These are phyloP conservation scores for Bombus difficillimus DNA, from an alignment of 1,140 invertebrate species.

Conservation along the genomic window DNA sequence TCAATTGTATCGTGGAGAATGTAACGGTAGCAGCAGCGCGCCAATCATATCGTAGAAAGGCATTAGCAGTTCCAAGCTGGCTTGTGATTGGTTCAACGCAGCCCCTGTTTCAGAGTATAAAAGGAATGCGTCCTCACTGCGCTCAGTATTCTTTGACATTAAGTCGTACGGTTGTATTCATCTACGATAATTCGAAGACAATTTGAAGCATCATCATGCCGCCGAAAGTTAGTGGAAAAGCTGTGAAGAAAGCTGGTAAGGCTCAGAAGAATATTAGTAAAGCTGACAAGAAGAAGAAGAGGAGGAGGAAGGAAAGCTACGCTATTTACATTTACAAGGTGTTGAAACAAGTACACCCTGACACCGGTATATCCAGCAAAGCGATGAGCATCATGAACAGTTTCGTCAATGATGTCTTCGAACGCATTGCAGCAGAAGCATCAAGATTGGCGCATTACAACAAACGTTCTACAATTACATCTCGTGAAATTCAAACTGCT, in stretches of 20 bases:
- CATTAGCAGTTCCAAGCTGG: not conserved
- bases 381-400: constrained; percentile 86
- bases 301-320: constrained; percentile 86
- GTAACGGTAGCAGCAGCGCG: not conserved
- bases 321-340: constrained; percentile 89
- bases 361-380: constrained; percentile 87
- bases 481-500: constrained; percentile 70
- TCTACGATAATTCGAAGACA: not conserved
- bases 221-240: constrained; percentile 77
- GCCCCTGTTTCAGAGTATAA: not conserved
- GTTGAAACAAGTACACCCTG: constrained; percentile 87
- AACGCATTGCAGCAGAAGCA: constrained; percentile 87
- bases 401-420: constrained; percentile 88
- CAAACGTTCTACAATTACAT: constrained; percentile 79
- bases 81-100: constrained; percentile 18
- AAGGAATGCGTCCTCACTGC: not conserved
- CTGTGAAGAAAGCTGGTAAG: constrained; percentile 82
- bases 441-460: constrained; percentile 88
- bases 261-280: constrained; percentile 83
- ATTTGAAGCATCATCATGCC: constrained; percentile 68
- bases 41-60: constrained; percentile 27
- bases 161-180: too few relatives aligned
- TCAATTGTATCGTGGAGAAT: constrained; percentile 15
- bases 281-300: constrained; percentile 83
- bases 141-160: not conserved